Percentiles rank a stretch among this genome's conserved stretches.
phyloP scores from a whole-genome alignment of 2,888 invertebrate genomes.

The Tenthredo distinguenda region DNA sequence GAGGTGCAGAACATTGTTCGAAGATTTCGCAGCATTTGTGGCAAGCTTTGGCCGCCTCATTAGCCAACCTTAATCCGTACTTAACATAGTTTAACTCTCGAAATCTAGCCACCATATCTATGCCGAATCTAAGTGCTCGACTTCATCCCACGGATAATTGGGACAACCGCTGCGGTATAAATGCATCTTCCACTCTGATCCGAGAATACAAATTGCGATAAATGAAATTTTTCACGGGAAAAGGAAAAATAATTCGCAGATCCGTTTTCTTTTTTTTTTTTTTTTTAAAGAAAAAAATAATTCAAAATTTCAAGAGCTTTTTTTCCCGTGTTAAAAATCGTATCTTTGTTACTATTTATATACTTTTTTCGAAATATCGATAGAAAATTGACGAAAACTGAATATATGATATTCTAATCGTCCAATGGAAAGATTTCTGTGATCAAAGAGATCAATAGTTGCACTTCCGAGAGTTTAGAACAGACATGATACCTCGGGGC shows the following conservation, averaged over 20 bases:
- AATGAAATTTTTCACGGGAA: background rate
- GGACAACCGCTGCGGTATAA: background rate
- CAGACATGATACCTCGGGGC: background rate
- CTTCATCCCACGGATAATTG: background rate
- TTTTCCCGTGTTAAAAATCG: no score
- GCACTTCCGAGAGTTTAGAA: background rate
- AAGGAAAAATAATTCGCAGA: background rate
- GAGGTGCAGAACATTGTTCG: slow-evolving; percentile 53
- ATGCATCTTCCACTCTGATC: background rate
- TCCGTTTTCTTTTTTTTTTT: background rate
- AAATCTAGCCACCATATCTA: slow-evolving; percentile 17
- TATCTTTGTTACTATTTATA: no score
- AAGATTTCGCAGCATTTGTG: slow-evolving; percentile 39
- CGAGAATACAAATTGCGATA: background rate
- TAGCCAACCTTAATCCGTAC: slow-evolving; percentile 57
- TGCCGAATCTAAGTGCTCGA: background rate
- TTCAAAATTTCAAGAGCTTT: background rate
- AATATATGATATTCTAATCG: background rate
- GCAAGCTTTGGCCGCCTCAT: slow-evolving; percentile 29
- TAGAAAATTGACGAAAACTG: no score
- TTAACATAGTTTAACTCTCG: slow-evolving; percentile 59
- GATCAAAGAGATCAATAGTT: background rate
- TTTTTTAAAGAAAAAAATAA: background rate
- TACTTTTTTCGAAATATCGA: no score
- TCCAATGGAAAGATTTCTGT: background rate